Evolutionary conservation across 2,888 invertebrate species (phyloP).

Genomic region (Neuroscelio doddi): DNA sequence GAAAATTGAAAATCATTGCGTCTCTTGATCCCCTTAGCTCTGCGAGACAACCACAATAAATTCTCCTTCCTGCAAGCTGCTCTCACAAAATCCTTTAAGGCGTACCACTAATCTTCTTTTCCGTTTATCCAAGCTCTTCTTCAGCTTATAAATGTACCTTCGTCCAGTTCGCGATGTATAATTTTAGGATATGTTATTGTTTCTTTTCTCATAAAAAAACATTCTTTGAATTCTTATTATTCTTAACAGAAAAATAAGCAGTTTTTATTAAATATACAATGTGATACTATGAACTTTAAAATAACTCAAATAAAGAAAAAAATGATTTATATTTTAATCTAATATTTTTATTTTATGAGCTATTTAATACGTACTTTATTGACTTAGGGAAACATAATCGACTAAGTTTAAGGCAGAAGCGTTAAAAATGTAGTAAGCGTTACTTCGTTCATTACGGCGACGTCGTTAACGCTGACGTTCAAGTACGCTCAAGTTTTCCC

Average conservation of each 20-base stretch:
- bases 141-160: slow-evolving; percentile 35
- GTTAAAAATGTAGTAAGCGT: slow-evolving; percentile 47
- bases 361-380: slow-evolving; percentile 38
- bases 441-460: slow-evolving; percentile 45
- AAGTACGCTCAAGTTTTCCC: slow-evolving; percentile 45
- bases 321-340: background rate
- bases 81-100: slow-evolving; percentile 58
- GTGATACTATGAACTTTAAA: too few species aligned
- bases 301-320: too few species aligned
- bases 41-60: slow-evolving; percentile 65
- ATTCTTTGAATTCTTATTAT: too few species aligned
- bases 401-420: slow-evolving; percentile 39
- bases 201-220: too few species aligned
- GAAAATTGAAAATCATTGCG: slow-evolving; percentile 70
- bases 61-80: slow-evolving; percentile 51
- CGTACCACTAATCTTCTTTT: slow-evolving; percentile 55
- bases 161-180: slow-evolving; percentile 31
- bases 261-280: too few species aligned
- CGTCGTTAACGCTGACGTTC: slow-evolving; percentile 39
- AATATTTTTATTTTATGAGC: slow-evolving; percentile 11
- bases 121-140: slow-evolving; percentile 45
- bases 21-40: slow-evolving; percentile 65
- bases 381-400: slow-evolving; percentile 41
- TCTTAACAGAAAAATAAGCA: too few species aligned
- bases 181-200: slow-evolving; percentile 47